Percentiles rank a stretch among this genome's conserved stretches.
phyloP scores from a whole-genome alignment of 2,888 invertebrate species.

The Agrochola lota region DNA sequence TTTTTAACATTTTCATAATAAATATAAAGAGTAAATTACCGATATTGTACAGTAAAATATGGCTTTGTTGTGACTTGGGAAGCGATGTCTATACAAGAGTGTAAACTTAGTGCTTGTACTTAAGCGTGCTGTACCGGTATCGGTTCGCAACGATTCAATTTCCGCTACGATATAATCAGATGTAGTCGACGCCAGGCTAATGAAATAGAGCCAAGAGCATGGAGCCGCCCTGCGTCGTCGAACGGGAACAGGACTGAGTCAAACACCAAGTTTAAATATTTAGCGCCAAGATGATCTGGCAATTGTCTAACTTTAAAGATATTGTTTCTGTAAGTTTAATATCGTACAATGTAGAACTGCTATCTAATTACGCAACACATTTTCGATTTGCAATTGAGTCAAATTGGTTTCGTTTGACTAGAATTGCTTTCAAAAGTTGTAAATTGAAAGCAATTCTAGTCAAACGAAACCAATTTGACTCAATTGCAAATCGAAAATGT shows the following conservation, averaged over 20 bases:
- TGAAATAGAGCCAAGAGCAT: conserved; percentile 55
- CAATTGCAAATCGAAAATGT: too few relatives aligned
- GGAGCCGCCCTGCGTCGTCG: conserved; percentile 12
- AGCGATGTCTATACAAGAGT: conserved; percentile 10
- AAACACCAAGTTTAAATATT: conserved; percentile 47
- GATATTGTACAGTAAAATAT: conserved; percentile 27
- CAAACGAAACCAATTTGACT: too few relatives aligned
- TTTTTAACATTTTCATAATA: conserved; percentile 51
- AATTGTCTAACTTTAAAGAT: conserved; percentile 43
- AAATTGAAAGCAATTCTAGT: too few relatives aligned
- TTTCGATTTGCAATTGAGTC: too few relatives aligned
- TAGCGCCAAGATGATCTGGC: conserved; percentile 31
- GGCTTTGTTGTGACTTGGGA: conserved; percentile 34
- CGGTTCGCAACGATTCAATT: conserved; percentile 57
- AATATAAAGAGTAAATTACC: conserved; percentile 36
- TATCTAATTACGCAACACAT: too few relatives aligned
- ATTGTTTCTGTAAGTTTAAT: conserved; percentile 28
- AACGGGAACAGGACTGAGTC: conserved; percentile 26
- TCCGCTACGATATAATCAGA: conserved; percentile 58
- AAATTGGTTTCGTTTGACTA: too few relatives aligned
- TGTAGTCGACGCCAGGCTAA: conserved; percentile 48
- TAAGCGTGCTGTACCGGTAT: conserved; percentile 35
- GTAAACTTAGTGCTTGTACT: conserved; percentile 27
- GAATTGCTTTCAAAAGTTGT: too few relatives aligned
- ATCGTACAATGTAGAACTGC: conserved; percentile 20